Conservation (phyloP, 2,888 invertebrate genomes). For the Operophtera brumata region DNA sequence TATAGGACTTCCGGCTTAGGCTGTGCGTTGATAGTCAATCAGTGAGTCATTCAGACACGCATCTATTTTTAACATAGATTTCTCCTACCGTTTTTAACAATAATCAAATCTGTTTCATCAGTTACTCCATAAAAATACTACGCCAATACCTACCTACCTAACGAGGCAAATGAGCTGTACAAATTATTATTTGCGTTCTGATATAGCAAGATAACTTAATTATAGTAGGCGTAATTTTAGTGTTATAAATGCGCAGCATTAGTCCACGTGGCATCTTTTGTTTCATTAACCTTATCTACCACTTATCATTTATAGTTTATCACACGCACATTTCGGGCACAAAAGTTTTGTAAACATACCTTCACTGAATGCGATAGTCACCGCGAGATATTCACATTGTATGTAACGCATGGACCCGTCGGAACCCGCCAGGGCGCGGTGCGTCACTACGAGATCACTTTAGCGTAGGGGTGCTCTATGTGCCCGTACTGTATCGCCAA, state of each 20-base stretch:
- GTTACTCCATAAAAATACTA: constrained; percentile 6
- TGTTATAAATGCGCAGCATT: constrained; percentile 44
- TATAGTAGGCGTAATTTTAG: constrained; percentile 37
- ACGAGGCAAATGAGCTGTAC: constrained; percentile 9
- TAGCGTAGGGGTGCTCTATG: constrained; percentile 90
- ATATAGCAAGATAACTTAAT: constrained; percentile 24
- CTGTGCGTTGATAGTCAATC: no score
- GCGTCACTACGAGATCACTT: constrained; percentile 65
- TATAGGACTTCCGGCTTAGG: no score
- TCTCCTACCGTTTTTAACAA: constrained; percentile 1
- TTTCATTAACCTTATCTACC: constrained; percentile 48
- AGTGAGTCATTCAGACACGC: no score
- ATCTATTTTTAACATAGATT: no score
- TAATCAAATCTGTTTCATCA: constrained; percentile 12
- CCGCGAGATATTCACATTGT: constrained; percentile 25
- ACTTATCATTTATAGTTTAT: constrained; percentile 48
- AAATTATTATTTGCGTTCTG: constrained; percentile 15
- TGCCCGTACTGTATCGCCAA: constrained; percentile 95
- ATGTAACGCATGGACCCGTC: background rate
- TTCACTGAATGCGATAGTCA: constrained; percentile 31
- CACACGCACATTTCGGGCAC: constrained; percentile 44
- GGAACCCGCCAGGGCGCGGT: background rate
- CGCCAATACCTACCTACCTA: constrained; percentile 5
- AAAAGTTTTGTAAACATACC: constrained; percentile 43
- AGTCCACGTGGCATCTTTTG: constrained; percentile 33